phyloP scores from a whole-genome alignment of 64 coral and sea anemone species.

The Stylophora pistillata region DNA sequence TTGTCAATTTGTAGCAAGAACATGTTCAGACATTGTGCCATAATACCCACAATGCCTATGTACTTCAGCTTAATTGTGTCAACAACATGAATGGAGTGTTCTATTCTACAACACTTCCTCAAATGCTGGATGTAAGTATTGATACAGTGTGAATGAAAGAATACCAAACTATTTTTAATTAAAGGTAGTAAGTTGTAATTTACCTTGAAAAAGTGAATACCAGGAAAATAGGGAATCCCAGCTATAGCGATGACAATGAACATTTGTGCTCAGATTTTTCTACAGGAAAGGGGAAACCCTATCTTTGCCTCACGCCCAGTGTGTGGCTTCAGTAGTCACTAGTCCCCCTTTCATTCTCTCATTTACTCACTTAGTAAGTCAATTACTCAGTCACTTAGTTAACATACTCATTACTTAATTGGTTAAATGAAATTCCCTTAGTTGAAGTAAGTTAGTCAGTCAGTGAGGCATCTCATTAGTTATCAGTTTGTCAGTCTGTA shows the following conservation, averaged over 20 bases:
- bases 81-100: constrained; percentile 86
- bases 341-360: not conserved
- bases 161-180: too few species aligned
- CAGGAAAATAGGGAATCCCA: too few species aligned
- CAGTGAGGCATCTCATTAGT: not conserved
- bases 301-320: too few species aligned
- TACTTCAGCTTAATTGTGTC: constrained; percentile 74
- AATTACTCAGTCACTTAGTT: not conserved
- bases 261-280: too few species aligned
- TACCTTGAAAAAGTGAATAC: too few species aligned
- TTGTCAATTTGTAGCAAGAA: constrained; percentile 80
- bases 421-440: too few species aligned
- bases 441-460: not conserved
- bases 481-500: not conserved
- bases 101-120: constrained; percentile 79
- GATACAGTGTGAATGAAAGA: not conserved
- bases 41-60: constrained; percentile 94
- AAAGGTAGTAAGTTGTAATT: too few species aligned
- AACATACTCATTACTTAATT: not conserved
- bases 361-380: not conserved
- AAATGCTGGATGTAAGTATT: constrained; percentile 88
- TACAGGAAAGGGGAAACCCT: too few species aligned
- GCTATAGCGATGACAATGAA: too few species aligned
- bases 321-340: not conserved
- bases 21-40: constrained; percentile 88